Evolutionary conservation across 2,888 invertebrate genomes (phyloP).

Genomic region (Yponomeuta sedellus): DNA sequence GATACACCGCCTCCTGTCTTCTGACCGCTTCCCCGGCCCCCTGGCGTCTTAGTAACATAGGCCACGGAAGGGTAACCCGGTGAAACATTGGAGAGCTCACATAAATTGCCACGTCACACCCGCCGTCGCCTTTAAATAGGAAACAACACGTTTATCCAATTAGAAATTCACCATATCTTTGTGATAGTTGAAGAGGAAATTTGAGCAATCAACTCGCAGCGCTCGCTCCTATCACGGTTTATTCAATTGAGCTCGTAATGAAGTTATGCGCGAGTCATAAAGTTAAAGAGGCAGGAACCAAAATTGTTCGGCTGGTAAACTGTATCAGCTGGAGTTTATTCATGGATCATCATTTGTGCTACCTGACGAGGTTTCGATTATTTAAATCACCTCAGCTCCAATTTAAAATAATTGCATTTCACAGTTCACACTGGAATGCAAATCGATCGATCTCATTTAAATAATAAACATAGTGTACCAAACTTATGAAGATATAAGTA

Average conservation of each 20-base stretch:
- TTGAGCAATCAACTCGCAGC: constrained; percentile 75
- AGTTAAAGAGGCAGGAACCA: constrained; percentile 1
- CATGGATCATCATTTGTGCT: not conserved
- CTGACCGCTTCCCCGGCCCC: constrained; percentile 31
- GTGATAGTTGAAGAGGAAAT: constrained; percentile 76
- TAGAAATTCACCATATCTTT: constrained; percentile 78
- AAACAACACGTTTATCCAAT: constrained; percentile 77
- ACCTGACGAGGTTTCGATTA: constrained; percentile 4
- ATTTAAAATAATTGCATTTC: constrained; percentile 13
- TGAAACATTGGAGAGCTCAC: constrained; percentile 44
- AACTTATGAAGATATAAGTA: not conserved
- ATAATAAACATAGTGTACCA: not conserved
- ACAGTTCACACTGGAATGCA: not conserved
- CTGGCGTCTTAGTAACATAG: constrained; percentile 20
- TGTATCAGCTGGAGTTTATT: constrained; percentile 3
- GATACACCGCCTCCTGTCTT: constrained; percentile 38
- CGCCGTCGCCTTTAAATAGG: constrained; percentile 75
- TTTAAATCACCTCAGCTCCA: constrained; percentile 12
- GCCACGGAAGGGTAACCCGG: constrained; percentile 31
- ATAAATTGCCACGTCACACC: constrained; percentile 57
- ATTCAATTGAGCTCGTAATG: constrained; percentile 75
- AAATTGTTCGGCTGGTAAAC: constrained; percentile 5
- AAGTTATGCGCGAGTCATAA: constrained; percentile 57
- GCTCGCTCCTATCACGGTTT: constrained; percentile 73
- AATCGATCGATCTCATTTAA: not conserved